Base-by-base conservation (phyloP, 2,113 vertebrate species). In the Chaetura pelagica region DNA sequence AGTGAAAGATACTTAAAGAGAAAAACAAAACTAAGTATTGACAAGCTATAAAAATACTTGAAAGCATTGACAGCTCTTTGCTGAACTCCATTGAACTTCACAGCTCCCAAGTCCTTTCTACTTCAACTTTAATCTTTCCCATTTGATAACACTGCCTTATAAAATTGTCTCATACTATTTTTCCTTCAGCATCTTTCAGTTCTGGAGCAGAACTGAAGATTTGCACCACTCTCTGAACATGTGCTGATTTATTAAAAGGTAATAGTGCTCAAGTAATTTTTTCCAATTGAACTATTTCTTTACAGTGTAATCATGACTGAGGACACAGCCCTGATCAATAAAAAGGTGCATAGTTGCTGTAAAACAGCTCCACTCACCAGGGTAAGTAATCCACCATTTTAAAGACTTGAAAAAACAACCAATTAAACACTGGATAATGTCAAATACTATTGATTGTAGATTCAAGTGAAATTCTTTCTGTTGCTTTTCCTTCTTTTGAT, bases 351-450 rank as follows among this genome's bases (percentile, higher is more conserved):
- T 5, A 91, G 84, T 35, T 83, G 44, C 94, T 96, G 51, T 94
- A 96, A 95, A 96, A 95, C 51, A 95, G 77, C 79, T 90, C 84
- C 40, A 94, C 85, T 96, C 97, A 96, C 86, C 90, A 95, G 69
- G 13, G 52, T 93, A 87, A 91, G 75, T 96, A 97, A 97, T 96
- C 90, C 68, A 96, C 95, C 79, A 92, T 97, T 98, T 97, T 97
- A 96, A 91, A 97, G 91, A 97, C 94, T 96, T 89, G 90, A 97
- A 98, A 85, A 97, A 81, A 49, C 55, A 97, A 98, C 95, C 97
- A 98, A 97, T 98, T 98, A 98, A 97, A 95, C 42, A 90, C 77
- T 93, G 89, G 90, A 93, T 97, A 97, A 97, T 96, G 97, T 98
- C 96, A 98, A 97, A 97, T 96, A 95, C 90, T 97, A 98, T 98